Conservation (phyloP, 2,797 vertebrate species). For the Anguilla marmorata region DNA sequence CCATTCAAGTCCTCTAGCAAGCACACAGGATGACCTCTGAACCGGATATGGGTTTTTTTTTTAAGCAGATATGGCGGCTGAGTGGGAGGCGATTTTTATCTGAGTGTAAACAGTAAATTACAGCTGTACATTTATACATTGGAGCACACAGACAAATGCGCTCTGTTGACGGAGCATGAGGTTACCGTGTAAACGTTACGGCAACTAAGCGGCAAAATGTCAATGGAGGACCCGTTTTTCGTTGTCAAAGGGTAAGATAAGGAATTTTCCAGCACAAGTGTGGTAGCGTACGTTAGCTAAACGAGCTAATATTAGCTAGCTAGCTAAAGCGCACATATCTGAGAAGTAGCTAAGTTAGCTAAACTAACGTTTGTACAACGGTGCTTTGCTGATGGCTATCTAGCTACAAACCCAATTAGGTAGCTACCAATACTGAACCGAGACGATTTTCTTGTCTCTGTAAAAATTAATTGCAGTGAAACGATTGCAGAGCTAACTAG, state of each 20-base stretch:
- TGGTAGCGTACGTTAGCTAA: background rate
- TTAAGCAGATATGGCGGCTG: conserved; percentile 42
- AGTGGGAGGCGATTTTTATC: conserved; percentile 11
- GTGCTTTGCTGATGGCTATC: background rate
- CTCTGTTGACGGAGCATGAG: conserved; percentile 41
- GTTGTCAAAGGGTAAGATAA: conserved; percentile 93
- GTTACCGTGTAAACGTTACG: conserved; percentile 20
- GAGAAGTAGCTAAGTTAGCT: conserved; percentile 6
- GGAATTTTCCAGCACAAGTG: background rate
- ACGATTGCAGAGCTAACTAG: background rate
- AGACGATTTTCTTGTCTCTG: background rate
- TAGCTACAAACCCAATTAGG: background rate
- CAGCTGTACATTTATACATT: background rate
- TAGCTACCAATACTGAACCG: background rate
- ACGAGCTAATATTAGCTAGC: conserved; percentile 20
- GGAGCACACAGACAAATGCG: background rate
- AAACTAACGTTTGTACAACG: background rate
- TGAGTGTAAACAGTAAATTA: conserved; percentile 48
- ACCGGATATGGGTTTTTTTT: conserved; percentile 41
- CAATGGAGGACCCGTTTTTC: conserved; percentile 98
- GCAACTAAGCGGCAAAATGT: conserved; percentile 73
- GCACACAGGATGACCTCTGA: conserved; percentile 22
- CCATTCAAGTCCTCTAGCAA: too few species aligned
- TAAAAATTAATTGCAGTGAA: background rate
- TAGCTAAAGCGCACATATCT: background rate